Conservation (phyloP, 2,797 vertebrate species). For the Schizopygopsis pylzovi region DNA sequence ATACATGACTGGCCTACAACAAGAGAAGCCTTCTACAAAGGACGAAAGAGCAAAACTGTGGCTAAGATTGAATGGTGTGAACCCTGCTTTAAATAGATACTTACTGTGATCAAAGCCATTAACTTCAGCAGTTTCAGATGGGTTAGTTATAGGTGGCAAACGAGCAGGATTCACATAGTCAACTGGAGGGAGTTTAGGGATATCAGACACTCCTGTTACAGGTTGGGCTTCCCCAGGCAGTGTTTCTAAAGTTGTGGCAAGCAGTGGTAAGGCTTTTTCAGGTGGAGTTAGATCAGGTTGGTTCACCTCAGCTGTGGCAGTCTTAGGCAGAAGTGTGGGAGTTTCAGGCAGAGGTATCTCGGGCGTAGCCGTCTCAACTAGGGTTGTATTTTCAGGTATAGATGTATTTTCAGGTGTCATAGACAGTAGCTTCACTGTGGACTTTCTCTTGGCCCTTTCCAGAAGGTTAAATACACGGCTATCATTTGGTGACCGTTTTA, state of each 20-base stretch:
- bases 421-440: conserved; percentile 45
- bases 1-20: background rate
- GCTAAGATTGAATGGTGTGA: background rate
- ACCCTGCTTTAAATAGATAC: conserved; percentile 46
- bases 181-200: conserved; percentile 67
- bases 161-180: conserved; percentile 67
- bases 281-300: conserved; percentile 54
- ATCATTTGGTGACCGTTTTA: conserved; percentile 66
- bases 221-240: conserved; percentile 49
- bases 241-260: conserved; percentile 2
- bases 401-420: conserved; percentile 26
- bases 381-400: conserved; percentile 16
- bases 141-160: background rate
- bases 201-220: background rate
- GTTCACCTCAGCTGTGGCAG: conserved; percentile 36
- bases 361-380: conserved; percentile 19
- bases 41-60: background rate
- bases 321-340: conserved; percentile 32
- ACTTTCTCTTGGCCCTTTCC: conserved; percentile 75
- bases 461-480: conserved; percentile 72
- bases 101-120: conserved; percentile 70
- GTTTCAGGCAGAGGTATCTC: conserved; percentile 59
- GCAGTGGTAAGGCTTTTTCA: conserved; percentile 49
- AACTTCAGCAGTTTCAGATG: conserved; percentile 50
- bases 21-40: background rate